Evolutionary conservation across 2,797 vertebrate genomes (phyloP).

Genomic region (Spheniscus humboldti): DNA sequence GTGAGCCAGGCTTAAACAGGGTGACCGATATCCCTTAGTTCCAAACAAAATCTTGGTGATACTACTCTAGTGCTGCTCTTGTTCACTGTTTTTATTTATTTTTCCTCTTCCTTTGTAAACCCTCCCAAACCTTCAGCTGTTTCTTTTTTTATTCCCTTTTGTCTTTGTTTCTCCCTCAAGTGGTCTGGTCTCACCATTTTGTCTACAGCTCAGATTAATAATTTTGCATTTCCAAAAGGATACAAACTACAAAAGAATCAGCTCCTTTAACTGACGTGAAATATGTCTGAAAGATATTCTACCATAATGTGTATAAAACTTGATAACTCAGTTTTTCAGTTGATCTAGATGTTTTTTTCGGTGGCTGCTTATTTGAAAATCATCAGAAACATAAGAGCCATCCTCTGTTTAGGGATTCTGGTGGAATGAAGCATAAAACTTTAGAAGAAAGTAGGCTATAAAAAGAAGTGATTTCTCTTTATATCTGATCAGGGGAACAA

Average conservation of each 20-base stretch:
- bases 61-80: background rate
- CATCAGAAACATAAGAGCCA: background rate
- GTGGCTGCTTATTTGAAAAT: background rate
- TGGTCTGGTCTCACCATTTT: background rate
- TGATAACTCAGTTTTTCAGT: background rate
- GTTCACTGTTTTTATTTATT: background rate
- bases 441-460: background rate
- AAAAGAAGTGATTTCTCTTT: background rate
- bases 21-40: background rate
- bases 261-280: background rate
- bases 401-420: background rate
- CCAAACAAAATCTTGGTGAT: background rate
- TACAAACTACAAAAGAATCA: background rate
- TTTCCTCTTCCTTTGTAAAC: background rate
- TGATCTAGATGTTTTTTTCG: background rate
- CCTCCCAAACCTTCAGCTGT: background rate
- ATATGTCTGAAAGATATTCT: background rate
- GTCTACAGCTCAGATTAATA: background rate
- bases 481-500: background rate
- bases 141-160: background rate
- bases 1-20: background rate
- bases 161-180: background rate
- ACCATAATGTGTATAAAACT: background rate
- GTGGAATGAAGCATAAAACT: background rate
- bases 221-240: background rate